Base-by-base conservation (phyloP, 2,113 vertebrate genomes). In the Piliocolobus tephrosceles region DNA sequence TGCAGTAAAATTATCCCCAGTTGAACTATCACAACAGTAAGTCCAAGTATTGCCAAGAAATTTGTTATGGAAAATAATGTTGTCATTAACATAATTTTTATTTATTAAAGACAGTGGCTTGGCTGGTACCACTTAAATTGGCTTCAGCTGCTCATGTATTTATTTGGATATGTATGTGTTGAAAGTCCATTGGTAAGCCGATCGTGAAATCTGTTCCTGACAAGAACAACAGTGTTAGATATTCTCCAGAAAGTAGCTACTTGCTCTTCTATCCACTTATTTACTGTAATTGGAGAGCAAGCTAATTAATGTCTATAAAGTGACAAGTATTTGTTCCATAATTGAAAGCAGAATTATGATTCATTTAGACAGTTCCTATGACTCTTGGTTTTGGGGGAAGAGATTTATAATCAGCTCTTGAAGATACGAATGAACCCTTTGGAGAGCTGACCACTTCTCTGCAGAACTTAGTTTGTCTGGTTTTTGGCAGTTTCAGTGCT, bases 1-100 rank as follows among this genome's bases (percentile, higher is more conserved):
- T 79, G 27, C 45, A 38, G 11, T 86, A 38, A 68, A 66, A 90
- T 90, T 90, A 76, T 70, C 85, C 92, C 86, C 50, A 75, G 0
- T 10, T 70, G 47, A 83, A 81, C 81, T 27, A 45, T 68, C 27
- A 96, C 73, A 75, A 58, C 90, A 82, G 5, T 76, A 81, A 57
- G 32, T 61, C 38, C 50, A 95, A 84, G 68, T 88, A 23, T 66
- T 93, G 90, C 27, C 79, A 97, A 64, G 68, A 79, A 92, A 93
- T 91, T 89, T 88, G 50, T 91, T 93, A 13, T 57, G 78, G 89
- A 92, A 92, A 80, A 50, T 55, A 76, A 47, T 47, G n/a, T 79
- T 38, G 61, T 88, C 13, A 70, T 76, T 91, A 90, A 83, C 70
- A 45, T 82, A 10, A 27, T 83, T 88, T 92, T 88, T 88, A 47